Evolutionary conservation across 2,113 vertebrate genomes (phyloP).

Genomic region (Dasypus novemcinctus): DNA sequence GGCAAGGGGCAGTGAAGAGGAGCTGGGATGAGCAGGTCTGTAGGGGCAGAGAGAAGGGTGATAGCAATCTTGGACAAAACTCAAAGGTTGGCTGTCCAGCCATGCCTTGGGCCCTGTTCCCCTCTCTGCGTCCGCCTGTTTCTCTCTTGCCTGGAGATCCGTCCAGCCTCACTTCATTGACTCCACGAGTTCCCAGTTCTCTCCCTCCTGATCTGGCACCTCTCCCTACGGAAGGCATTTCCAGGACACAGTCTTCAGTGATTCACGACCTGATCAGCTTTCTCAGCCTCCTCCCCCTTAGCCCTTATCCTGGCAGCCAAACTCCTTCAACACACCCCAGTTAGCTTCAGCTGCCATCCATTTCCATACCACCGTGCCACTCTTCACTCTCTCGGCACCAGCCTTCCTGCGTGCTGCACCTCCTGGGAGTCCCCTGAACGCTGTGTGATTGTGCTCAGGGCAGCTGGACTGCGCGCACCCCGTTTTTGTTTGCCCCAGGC

Average conservation of each 20-base stretch:
- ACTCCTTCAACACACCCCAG: neutral
- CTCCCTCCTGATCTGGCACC: neutral
- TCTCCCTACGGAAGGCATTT: neutral
- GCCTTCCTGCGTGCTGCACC: neutral
- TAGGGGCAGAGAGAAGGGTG: neutral
- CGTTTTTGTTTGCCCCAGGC: neutral
- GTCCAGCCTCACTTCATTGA: neutral
- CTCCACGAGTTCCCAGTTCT: neutral
- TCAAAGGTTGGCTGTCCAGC: no score
- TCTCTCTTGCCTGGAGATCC: neutral
- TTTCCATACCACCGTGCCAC: neutral
- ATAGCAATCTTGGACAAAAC: neutral
- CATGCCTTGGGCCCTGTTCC: neutral
- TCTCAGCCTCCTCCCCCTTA: neutral
- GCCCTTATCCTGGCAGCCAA: neutral
- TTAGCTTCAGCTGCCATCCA: neutral
- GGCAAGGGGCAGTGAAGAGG: neutral
- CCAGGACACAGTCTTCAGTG: neutral
- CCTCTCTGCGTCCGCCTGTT: rapidly evolving
- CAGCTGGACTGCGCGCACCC: no score
- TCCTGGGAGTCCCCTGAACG: neutral
- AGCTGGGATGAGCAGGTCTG: neutral
- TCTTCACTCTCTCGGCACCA: rapidly evolving
- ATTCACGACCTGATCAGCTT: neutral
- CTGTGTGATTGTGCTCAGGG: neutral